Percentiles rank a stretch among this genome's conserved stretches.
Evolutionary conservation across 2,113 vertebrate genomes (phyloP).

Genomic region (Seriola dumerili): DNA sequence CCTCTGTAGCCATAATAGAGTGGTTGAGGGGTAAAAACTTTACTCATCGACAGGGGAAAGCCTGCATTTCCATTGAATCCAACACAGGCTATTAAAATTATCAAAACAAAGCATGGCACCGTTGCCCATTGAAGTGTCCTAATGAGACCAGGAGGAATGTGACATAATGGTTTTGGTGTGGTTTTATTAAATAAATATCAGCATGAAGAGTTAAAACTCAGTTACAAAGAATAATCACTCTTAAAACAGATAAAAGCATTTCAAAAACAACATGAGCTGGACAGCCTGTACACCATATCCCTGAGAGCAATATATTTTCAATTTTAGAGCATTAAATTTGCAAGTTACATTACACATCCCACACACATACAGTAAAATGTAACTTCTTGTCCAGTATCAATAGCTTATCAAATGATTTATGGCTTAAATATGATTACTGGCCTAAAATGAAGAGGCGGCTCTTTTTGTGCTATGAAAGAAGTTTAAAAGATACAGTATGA

Average conservation of each 20-base stretch:
- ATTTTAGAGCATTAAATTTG: constrained; percentile 27
- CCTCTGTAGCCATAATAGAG: neutral
- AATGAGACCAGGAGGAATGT: neutral
- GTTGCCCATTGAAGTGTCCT: neutral
- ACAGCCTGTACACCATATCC: constrained; percentile 22
- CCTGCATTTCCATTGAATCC: neutral
- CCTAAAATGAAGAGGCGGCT: constrained; percentile 2
- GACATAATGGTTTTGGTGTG: neutral
- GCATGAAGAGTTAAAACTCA: constrained; percentile 33
- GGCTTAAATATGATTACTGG: constrained; percentile 35
- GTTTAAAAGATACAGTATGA: neutral
- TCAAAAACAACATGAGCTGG: constrained; percentile 12
- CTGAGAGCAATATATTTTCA: constrained; percentile 46
- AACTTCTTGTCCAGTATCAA: neutral
- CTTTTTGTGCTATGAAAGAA: neutral
- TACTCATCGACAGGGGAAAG: too few relatives aligned
- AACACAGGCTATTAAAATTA: neutral
- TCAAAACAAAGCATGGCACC: neutral
- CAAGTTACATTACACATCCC: neutral
- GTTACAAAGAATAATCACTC: neutral
- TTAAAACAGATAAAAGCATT: constrained; percentile 23
- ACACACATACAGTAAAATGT: constrained; percentile 3
- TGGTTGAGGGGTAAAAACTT: neutral
- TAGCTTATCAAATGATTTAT: constrained; percentile 29
- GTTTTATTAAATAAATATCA: constrained; percentile 73